A percentile compares a stretch with the other conserved stretches of the same genome.
Evolutionary conservation across 2,113 vertebrate genomes (phyloP).

Genomic region (Dolichotis patagonum): DNA sequence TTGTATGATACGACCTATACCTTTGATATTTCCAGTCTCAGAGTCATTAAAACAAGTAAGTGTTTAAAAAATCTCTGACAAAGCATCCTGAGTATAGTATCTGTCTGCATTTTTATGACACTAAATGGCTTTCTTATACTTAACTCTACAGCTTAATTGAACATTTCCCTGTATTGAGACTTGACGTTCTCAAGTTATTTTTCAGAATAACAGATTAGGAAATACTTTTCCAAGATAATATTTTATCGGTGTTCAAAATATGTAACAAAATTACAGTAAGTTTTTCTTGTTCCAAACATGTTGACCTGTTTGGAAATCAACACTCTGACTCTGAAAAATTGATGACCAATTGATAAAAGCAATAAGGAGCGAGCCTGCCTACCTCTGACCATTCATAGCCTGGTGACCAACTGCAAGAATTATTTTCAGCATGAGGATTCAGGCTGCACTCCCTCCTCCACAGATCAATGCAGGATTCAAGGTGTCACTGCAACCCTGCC

Average conservation of each 20-base stretch:
- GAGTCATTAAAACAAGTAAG: conserved; percentile 18
- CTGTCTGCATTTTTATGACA: background rate
- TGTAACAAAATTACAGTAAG: background rate
- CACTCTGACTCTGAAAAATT: background rate
- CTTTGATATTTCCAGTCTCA: background rate
- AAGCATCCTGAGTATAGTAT: background rate
- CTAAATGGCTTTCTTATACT: background rate
- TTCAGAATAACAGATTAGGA: background rate
- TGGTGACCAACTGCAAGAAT: background rate
- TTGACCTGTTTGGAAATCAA: background rate
- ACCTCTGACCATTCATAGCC: fast-evolving
- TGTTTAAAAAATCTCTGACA: conserved; percentile 1
- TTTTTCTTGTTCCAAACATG: background rate
- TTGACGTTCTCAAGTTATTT: background rate
- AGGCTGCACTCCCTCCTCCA: background rate
- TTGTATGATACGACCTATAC: background rate
- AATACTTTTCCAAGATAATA: conserved; percentile 7
- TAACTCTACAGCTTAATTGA: background rate
- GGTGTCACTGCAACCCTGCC: background rate
- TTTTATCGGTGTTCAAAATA: conserved; percentile 22
- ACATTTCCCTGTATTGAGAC: background rate
- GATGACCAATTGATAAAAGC: background rate
- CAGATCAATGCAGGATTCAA: background rate
- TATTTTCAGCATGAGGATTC: background rate
- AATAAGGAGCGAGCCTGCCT: fast-evolving